Evolutionary conservation across 2,797 vertebrate genomes (phyloP).

Genomic region (Pterois miles): DNA sequence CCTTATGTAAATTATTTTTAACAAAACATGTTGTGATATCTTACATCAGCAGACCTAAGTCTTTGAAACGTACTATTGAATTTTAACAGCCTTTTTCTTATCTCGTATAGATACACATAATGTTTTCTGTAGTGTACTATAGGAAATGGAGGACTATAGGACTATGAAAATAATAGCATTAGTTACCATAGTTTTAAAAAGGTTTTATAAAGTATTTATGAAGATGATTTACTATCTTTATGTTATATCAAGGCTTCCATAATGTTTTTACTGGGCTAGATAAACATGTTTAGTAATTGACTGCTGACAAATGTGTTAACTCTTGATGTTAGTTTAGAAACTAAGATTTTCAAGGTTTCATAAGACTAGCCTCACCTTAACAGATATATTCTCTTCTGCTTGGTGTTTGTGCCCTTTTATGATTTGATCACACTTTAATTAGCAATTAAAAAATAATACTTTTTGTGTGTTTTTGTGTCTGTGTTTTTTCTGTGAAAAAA

Average conservation of each 20-base stretch:
- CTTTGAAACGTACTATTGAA: background rate
- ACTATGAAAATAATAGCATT: background rate
- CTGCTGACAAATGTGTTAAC: background rate
- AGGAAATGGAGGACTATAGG: too few relatives aligned
- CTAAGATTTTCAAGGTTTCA: too few relatives aligned
- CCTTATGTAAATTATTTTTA: rapidly evolving
- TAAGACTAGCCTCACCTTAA: too few relatives aligned
- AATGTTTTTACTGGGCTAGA: background rate
- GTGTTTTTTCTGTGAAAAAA: background rate
- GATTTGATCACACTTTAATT: background rate
- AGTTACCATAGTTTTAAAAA: background rate
- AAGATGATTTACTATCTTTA: background rate
- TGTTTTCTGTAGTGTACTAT: background rate
- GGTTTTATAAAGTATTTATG: background rate
- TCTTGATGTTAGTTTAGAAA: background rate
- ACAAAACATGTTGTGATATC: background rate
- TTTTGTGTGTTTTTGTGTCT: background rate
- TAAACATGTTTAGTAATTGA: background rate
- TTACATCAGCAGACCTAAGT: background rate
- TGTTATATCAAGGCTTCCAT: background rate
- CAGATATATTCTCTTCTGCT: background rate
- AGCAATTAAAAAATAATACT: background rate
- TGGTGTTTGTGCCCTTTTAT: background rate
- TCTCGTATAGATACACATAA: background rate
- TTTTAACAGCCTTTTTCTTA: background rate